These are phyloP conservation scores for Nettapus auritus DNA, from an alignment of 2,113 vertebrate genomes.

Conservation along the genomic window DNA sequence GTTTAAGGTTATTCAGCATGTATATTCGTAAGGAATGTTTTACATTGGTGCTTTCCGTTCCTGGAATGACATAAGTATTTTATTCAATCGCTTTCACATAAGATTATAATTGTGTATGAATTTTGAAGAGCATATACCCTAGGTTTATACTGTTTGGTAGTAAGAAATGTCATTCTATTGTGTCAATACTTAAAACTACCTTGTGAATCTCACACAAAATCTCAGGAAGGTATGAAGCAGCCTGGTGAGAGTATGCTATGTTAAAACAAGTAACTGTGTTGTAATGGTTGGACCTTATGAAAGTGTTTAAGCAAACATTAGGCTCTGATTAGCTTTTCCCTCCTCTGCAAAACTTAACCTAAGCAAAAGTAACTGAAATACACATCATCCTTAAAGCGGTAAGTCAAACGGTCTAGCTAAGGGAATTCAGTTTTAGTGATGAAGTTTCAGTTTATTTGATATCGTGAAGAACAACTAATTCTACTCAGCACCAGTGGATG, in stretches of 20 bases:
- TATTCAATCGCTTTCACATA: background rate
- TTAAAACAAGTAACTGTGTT: background rate
- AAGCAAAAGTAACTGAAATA: background rate
- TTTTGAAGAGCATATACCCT: background rate
- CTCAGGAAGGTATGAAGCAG: background rate
- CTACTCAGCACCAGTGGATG: background rate
- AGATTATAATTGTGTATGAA: background rate
- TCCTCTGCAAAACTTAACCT: background rate
- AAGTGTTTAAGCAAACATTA: background rate
- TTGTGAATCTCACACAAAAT: background rate
- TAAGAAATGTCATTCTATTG: background rate
- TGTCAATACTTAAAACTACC: background rate
- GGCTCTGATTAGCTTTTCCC: background rate
- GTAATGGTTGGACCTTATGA: background rate
- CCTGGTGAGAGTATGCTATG: background rate
- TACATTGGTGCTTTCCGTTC: background rate
- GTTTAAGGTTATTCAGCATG: background rate
- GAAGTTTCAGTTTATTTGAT: background rate
- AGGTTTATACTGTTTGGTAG: background rate
- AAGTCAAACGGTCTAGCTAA: background rate
- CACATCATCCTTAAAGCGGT: background rate
- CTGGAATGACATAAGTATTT: background rate
- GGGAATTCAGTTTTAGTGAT: background rate
- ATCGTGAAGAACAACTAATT: background rate
- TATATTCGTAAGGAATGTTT: conserved; percentile 1